Evolutionary conservation across 2,888 invertebrate genomes (phyloP).

Genomic region (Encarsia formosa): DNA sequence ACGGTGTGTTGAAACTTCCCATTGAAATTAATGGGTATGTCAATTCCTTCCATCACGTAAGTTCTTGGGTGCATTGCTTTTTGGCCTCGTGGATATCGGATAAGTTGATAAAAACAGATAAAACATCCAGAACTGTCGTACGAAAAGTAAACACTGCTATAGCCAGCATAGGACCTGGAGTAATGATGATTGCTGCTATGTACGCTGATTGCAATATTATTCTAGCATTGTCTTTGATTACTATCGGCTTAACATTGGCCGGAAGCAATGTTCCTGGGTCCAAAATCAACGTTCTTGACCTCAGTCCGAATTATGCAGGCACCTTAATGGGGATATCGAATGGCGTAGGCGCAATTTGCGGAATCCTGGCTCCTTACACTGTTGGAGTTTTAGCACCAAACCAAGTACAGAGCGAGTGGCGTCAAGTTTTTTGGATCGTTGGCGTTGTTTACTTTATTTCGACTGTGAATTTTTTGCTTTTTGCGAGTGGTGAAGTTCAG

Average conservation of each 20-base stretch:
- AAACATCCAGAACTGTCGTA: constrained; percentile 6
- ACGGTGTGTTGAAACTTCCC: constrained; percentile 40
- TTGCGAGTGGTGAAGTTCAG: constrained; percentile 67
- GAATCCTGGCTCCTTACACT: constrained; percentile 62
- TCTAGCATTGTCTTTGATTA: constrained; percentile 42
- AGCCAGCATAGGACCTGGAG: constrained; percentile 7
- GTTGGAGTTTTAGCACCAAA: constrained; percentile 62
- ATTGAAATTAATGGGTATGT: constrained; percentile 43
- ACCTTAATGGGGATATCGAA: constrained; percentile 45
- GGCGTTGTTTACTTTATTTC: constrained; percentile 62
- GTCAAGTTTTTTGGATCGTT: constrained; percentile 73
- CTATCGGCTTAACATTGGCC: constrained; percentile 43
- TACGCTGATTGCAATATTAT: constrained; percentile 22
- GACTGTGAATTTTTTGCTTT: constrained; percentile 62
- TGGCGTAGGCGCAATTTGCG: constrained; percentile 65
- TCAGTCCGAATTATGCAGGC: constrained; percentile 47
- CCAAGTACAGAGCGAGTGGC: constrained; percentile 54
- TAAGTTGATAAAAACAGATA: constrained; percentile 2
- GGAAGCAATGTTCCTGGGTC: constrained; percentile 45
- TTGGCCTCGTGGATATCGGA: constrained; percentile 20
- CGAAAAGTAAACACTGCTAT: constrained; percentile 14
- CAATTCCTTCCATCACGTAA: constrained; percentile 43
- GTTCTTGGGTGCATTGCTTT: constrained; percentile 26
- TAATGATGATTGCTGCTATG: constrained; percentile 11
- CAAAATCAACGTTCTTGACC: constrained; percentile 46